phyloP scores from a whole-genome alignment of 2,113 vertebrate species.

The Pionites leucogaster region DNA sequence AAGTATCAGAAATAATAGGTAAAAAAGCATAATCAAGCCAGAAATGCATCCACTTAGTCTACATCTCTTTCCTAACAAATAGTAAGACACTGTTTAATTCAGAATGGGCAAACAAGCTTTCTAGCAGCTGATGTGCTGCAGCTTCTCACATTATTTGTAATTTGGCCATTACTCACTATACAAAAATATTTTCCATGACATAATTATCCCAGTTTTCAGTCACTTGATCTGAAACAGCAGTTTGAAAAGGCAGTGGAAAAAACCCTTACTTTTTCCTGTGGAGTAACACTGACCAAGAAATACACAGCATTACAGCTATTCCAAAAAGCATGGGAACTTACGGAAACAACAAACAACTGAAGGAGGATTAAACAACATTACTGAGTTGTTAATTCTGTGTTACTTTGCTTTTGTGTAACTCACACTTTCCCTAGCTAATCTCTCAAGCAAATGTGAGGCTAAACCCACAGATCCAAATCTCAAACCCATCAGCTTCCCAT shows the following conservation, averaged over 20 bases:
- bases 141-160: not conserved
- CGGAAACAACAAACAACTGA: not conserved
- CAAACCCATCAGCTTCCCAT: not conserved
- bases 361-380: not conserved
- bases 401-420: not conserved
- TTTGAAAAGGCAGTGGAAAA: not conserved
- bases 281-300: not conserved
- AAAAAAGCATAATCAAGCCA: not conserved
- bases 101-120: not conserved
- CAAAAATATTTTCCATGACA: conserved; percentile 2
- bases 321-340: not conserved
- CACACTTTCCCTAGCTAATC: not conserved
- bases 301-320: not conserved
- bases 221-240: not conserved
- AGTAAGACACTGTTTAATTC: not conserved
- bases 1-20: not conserved
- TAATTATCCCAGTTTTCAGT: not conserved
- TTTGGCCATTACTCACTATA: not conserved
- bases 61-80: not conserved
- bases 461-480: not conserved
- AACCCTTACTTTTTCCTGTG: not conserved
- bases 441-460: not conserved
- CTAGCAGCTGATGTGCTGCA: not conserved
- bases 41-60: not conserved
- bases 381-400: not conserved